These are phyloP conservation scores for Panthera uncia DNA, from an alignment of 2,113 vertebrate genomes.

Conservation along the genomic window DNA sequence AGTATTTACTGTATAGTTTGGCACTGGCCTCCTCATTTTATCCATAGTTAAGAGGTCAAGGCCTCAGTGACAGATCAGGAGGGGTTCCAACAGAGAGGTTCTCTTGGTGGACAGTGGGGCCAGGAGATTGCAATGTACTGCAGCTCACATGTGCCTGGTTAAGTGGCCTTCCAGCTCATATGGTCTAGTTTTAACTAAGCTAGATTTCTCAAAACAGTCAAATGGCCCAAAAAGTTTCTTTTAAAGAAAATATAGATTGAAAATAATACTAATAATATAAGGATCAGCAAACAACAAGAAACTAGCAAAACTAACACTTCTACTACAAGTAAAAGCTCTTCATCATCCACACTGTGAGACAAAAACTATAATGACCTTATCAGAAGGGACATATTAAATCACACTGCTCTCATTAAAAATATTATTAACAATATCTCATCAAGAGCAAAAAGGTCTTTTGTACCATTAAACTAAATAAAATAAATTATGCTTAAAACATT, in stretches of 20 bases:
- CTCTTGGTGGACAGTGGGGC: too few relatives aligned
- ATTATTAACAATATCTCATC: not conserved
- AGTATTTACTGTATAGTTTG: not conserved
- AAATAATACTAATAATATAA: not conserved
- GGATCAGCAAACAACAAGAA: constrained; percentile 35
- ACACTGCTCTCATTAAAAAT: constrained; percentile 14
- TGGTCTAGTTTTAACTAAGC: not conserved
- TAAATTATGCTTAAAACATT: not conserved
- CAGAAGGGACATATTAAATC: constrained; percentile 29
- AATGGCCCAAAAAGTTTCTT: not conserved
- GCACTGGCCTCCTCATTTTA: not conserved
- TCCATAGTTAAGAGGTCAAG: not conserved
- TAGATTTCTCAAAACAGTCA: not conserved
- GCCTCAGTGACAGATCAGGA: not conserved
- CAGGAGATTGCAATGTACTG: not conserved
- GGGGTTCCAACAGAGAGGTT: not conserved
- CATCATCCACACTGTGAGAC: not conserved
- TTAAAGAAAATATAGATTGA: not conserved
- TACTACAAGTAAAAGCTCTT: not conserved
- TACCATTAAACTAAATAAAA: constrained; percentile 23
- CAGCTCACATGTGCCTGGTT: not conserved
- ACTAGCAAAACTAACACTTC: not conserved
- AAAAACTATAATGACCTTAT: not conserved
- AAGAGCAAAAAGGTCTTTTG: not conserved
- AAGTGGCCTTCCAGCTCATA: not conserved